Base-by-base conservation (phyloP, 2,797 vertebrate genomes). In the Sebastolobus altivelis region DNA sequence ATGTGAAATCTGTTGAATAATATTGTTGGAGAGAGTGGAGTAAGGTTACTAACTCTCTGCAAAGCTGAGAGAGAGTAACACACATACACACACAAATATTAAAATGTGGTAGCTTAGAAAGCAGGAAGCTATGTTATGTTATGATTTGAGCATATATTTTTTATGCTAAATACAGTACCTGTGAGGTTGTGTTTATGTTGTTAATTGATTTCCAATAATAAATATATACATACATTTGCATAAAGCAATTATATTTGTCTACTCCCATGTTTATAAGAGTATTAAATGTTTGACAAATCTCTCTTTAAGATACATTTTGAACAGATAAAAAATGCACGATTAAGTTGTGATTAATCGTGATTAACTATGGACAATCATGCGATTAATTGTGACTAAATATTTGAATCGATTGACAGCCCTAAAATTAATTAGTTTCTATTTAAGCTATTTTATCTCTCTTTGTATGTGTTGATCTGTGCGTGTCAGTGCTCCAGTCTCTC, bases 401-500 rank as follows among this genome's bases (percentile, higher is more conserved):
- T 46, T 46, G 8, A 46, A 46, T 46, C 43, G 16, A 46, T 46
- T 46, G 43, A 46, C 18, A n/a, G 46, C 20, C 46, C 43, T 49
- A 49, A 68, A 75, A 40, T 61, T 10, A 9, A 33, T 65, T 14
- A 38, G 22, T 66, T 37, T 71, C 29, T 77, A 13, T 69, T 79
- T 77, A 55, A 82, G 72, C 67, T 67, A 20, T 56, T 37, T 22
- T 22, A 6, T 79, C 65, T 43, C 37, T 58, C 12, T 65, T 72
- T 58, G 3, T 56, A 2, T 70, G 56, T 27, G 5, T 62, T 72
- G 62, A 70, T 85, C 16, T 65, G 43, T 67, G 40, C 38, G 7
- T 65, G 49, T 76, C 60, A n/a, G 54, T 62, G 38, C 20, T 72
- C 54, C 62, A 16, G 40, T 65, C 75, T 52, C 56, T 79, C 62